These are phyloP conservation scores for Euthynnus affinis DNA, from an alignment of 2,797 vertebrate species.

Conservation along the genomic window DNA sequence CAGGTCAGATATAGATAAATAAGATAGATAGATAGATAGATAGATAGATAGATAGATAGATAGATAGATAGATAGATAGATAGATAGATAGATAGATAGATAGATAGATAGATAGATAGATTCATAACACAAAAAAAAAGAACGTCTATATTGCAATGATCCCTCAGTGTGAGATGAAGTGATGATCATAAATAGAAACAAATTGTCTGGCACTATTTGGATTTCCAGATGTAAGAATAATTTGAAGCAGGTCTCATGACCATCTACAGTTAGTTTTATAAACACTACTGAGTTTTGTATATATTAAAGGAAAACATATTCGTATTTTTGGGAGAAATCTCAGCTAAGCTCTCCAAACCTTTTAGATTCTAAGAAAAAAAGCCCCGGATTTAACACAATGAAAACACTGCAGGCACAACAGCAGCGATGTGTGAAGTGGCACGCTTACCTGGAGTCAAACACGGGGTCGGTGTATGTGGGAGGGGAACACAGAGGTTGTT, in stretches of 20 bases:
- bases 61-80: no score
- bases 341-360: neutral
- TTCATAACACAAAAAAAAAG: no score
- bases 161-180: neutral
- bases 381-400: neutral
- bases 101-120: no score
- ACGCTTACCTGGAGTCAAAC: slow-evolving; percentile 83
- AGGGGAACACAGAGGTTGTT: slow-evolving; percentile 58
- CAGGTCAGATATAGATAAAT: neutral
- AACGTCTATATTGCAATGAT: neutral
- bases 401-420: neutral
- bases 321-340: neutral
- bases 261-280: neutral
- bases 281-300: neutral
- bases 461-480: slow-evolving; percentile 77
- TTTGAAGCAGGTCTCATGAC: neutral
- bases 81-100: no score
- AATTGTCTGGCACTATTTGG: neutral
- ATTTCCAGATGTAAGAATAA: neutral
- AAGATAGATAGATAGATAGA: no score
- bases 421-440: neutral
- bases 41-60: no score
- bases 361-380: neutral
- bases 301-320: neutral
- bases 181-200: neutral